Percentiles rank a stretch among this genome's conserved stretches.
Evolutionary conservation across 2,888 invertebrate genomes (phyloP).

Genomic region (Hymenopus coronatus): DNA sequence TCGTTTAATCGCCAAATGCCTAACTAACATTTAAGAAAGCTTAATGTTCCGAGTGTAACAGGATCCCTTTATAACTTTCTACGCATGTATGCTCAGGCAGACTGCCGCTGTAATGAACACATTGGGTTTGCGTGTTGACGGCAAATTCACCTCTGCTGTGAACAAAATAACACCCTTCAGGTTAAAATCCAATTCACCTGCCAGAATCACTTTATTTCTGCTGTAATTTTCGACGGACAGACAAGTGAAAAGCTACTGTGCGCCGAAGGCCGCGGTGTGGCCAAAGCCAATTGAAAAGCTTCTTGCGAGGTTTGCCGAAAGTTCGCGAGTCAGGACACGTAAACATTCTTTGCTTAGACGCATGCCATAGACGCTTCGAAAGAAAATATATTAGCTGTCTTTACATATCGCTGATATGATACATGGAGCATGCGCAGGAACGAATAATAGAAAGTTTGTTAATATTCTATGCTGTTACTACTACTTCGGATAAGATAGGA

Average conservation of each 20-base stretch:
- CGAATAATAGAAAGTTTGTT: not conserved
- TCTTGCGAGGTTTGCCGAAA: not conserved
- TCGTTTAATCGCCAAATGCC: too few relatives aligned
- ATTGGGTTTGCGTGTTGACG: not conserved
- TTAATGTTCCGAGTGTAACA: too few relatives aligned
- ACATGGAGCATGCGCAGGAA: not conserved
- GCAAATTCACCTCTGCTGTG: not conserved
- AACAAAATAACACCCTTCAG: not conserved
- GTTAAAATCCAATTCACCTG: not conserved
- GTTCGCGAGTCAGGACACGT: not conserved
- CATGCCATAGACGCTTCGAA: not conserved
- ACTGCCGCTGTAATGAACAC: not conserved
- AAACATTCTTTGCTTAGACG: not conserved
- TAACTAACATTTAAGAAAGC: too few relatives aligned
- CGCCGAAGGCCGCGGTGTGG: not conserved
- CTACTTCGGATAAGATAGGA: not conserved
- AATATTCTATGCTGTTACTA: not conserved
- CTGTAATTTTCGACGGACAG: not conserved
- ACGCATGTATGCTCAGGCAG: not conserved
- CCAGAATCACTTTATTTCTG: not conserved
- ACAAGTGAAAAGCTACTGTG: not conserved
- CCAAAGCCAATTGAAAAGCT: not conserved
- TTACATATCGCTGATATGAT: not conserved
- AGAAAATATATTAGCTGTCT: not conserved
- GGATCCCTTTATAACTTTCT: not conserved